phyloP scores from a whole-genome alignment of 2,113 vertebrate species.

The Reinhardtius hippoglossoides region DNA sequence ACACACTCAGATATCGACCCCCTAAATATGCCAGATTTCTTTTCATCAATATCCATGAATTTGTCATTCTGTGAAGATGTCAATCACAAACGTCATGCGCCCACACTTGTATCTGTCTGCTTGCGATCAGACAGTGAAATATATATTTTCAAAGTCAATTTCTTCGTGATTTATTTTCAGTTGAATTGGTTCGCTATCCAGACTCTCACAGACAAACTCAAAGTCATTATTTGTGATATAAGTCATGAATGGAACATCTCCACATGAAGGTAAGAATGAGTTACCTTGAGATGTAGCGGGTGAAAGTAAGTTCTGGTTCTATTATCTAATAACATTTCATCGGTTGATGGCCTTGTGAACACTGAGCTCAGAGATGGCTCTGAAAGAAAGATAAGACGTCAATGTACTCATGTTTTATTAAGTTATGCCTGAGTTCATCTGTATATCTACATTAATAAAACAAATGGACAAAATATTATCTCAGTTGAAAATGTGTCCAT shows the following conservation, averaged over 20 bases:
- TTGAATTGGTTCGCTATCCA: too few species aligned
- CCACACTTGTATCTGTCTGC: too few species aligned
- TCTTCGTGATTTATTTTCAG: neutral
- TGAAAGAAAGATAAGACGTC: conserved; percentile 9
- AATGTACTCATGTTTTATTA: neutral
- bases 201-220: neutral
- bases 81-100: too few species aligned
- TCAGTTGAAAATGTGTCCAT: neutral
- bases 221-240: neutral
- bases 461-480: neutral
- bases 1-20: too few species aligned
- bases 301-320: neutral
- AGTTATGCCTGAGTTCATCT: neutral
- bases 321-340: conserved; percentile 30
- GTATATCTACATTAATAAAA: neutral
- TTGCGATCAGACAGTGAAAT: too few species aligned
- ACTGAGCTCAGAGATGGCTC: conserved; percentile 20
- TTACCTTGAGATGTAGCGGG: neutral
- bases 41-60: too few species aligned
- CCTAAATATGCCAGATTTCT: too few species aligned
- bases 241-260: neutral
- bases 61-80: too few species aligned
- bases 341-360: conserved; percentile 17
- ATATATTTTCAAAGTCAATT: neutral
- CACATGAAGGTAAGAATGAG: neutral